Percentiles rank a stretch among this genome's conserved stretches.
Evolutionary conservation across 2,888 invertebrate species (phyloP).

Genomic region (Dascillus cervinus): DNA sequence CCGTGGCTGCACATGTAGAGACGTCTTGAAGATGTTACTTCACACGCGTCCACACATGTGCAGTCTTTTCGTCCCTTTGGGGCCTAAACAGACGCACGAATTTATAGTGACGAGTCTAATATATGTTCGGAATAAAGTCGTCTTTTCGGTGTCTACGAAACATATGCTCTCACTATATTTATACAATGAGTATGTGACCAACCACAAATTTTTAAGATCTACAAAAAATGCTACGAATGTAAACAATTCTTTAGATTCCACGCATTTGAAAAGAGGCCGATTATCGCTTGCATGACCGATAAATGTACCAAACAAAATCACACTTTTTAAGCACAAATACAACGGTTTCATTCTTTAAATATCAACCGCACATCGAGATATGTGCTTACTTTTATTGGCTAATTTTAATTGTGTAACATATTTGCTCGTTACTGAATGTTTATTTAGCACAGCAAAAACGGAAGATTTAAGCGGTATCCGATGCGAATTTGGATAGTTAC

Average conservation of each 20-base stretch:
- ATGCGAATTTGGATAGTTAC: no score
- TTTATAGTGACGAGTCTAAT: background rate
- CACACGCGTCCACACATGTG: constrained; percentile 38
- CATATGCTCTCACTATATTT: constrained; percentile 33
- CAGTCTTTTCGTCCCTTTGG: constrained; percentile 23
- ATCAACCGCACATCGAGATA: no score
- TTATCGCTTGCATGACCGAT: no score
- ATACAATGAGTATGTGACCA: constrained; percentile 31
- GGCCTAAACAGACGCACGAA: constrained; percentile 4
- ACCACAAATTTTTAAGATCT: constrained; percentile 28
- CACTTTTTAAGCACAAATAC: no score
- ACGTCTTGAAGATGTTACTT: constrained; percentile 35
- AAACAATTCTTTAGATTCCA: constrained; percentile 24
- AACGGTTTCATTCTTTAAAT: no score
- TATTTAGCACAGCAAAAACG: no score
- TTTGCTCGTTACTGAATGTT: no score
- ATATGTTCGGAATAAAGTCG: constrained; percentile 8
- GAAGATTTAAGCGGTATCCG: no score
- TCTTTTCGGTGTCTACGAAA: constrained; percentile 12
- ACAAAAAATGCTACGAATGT: constrained; percentile 27
- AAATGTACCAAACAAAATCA: no score
- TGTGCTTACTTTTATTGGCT: no score
- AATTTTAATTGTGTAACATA: no score
- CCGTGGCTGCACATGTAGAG: constrained; percentile 22
- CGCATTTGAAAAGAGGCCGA: no score